These are phyloP conservation scores for Strigamia maritima DNA, from an alignment of 2,888 invertebrate genomes.

Conservation along the genomic window DNA sequence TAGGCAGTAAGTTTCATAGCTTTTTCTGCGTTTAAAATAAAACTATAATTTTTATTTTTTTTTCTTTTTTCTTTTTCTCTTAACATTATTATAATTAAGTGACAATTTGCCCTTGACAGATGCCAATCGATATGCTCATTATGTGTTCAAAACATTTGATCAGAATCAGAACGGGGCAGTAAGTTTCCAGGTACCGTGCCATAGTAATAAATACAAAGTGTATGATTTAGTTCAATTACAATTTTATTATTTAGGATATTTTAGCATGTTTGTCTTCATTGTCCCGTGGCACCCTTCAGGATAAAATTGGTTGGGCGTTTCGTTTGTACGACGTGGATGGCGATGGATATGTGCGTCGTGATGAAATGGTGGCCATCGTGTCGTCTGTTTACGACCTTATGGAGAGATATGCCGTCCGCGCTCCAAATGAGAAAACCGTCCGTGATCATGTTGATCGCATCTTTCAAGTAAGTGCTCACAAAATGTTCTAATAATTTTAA, in stretches of 20 bases:
- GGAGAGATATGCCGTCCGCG: constrained; percentile 52
- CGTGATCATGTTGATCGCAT: constrained; percentile 54
- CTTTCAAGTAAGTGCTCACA: constrained; percentile 50
- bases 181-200: constrained; percentile 97
- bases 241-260: constrained; percentile 68
- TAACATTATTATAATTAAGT: neutral
- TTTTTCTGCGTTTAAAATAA: too few species aligned
- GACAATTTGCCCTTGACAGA: constrained; percentile 61
- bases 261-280: constrained; percentile 88
- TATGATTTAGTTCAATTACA: neutral
- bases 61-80: neutral
- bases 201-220: constrained; percentile 61
- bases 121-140: constrained; percentile 93
- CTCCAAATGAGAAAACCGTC: constrained; percentile 52
- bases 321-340: constrained; percentile 93
- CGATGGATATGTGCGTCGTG: constrained; percentile 88
- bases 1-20: constrained; percentile 96
- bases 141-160: constrained; percentile 98
- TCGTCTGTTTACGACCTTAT: constrained; percentile 85
- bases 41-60: neutral
- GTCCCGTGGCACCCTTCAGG: constrained; percentile 86
- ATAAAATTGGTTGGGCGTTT: constrained; percentile 94
- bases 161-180: constrained; percentile 95
- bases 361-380: constrained; percentile 83
- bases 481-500: too few species aligned